These are phyloP conservation scores for Serilophus lunatus DNA, from an alignment of 2,113 vertebrate genomes.

Conservation along the genomic window DNA sequence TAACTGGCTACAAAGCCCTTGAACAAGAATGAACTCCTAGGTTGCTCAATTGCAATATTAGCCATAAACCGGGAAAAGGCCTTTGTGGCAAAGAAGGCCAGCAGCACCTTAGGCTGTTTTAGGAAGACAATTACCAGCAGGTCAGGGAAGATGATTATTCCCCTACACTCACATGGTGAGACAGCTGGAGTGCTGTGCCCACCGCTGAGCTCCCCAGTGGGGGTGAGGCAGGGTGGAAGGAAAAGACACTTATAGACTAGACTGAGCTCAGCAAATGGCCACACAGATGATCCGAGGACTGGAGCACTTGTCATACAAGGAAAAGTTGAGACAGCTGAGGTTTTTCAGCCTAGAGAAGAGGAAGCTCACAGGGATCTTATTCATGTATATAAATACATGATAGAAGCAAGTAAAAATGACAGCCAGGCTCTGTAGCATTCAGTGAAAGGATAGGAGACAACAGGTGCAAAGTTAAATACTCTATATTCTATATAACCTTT, in stretches of 20 bases:
- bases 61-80: background rate
- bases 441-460: background rate
- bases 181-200: background rate
- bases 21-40: background rate
- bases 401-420: background rate
- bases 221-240: no score
- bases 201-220: background rate
- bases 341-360: background rate
- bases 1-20: background rate
- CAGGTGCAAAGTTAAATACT: background rate
- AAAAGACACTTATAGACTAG: background rate
- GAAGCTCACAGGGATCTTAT: background rate
- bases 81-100: background rate
- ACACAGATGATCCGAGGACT: background rate
- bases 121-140: background rate
- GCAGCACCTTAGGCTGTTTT: background rate
- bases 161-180: background rate
- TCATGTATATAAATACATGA: background rate
- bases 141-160: background rate
- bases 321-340: background rate
- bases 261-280: background rate
- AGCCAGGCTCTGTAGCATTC: background rate
- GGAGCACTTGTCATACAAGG: background rate
- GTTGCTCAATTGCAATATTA: background rate
- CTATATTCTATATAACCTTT: background rate